Conservation (phyloP, 2,113 vertebrate species). For the Syrmaticus mikado region DNA sequence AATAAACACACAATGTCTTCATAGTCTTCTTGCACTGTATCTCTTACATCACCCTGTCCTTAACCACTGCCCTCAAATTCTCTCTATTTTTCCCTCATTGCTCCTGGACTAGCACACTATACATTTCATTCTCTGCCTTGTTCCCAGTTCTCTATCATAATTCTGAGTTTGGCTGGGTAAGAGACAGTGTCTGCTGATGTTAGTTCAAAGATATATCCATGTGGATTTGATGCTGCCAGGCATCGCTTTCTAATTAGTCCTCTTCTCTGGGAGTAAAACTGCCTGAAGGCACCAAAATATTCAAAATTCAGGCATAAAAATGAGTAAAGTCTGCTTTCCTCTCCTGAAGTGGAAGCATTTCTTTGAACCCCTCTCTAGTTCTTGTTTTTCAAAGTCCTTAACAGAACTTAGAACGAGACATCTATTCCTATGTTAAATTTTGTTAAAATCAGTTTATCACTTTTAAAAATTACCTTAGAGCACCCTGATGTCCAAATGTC, state of each 20-base stretch:
- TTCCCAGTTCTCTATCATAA: neutral
- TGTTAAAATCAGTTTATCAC: neutral
- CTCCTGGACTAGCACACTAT: neutral
- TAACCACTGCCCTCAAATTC: neutral
- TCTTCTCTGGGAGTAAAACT: constrained; percentile 23
- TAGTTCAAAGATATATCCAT: neutral
- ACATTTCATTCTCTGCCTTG: neutral
- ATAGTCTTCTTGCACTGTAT: neutral
- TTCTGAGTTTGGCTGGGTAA: neutral
- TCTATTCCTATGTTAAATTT: neutral
- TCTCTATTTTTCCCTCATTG: neutral
- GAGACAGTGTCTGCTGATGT: neutral
- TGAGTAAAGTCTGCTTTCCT: neutral
- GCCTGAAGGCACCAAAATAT: neutral
- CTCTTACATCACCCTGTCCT: neutral
- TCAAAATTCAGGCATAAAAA: neutral
- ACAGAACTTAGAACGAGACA: neutral
- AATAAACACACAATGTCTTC: neutral
- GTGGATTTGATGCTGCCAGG: constrained; percentile 6
- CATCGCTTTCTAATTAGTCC: constrained; percentile 13
- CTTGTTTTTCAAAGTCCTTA: neutral
- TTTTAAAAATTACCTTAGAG: neutral
- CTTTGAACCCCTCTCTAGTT: neutral
- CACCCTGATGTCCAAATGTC: neutral
- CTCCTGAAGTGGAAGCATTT: neutral